Conservation (phyloP, 2,113 vertebrate species). For the Pseudopipra pipra region DNA sequence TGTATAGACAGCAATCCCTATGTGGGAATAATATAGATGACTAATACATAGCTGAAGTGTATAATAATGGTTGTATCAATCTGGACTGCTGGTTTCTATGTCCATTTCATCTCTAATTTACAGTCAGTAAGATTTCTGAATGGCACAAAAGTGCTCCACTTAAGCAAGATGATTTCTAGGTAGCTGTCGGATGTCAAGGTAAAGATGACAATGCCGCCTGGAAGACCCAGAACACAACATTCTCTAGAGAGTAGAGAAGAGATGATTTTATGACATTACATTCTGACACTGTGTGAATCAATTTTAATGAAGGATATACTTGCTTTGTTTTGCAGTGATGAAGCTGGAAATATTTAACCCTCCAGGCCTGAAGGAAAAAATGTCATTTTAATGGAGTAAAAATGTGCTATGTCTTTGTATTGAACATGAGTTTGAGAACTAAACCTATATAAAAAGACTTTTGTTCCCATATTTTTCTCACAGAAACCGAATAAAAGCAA, state of each 20-base stretch:
- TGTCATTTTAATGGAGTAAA: background rate
- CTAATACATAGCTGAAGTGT: background rate
- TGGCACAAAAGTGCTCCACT: background rate
- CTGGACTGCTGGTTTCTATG: background rate
- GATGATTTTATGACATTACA: slow-evolving; percentile 35
- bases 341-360: slow-evolving; percentile 19
- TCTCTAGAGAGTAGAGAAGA: slow-evolving; percentile 28
- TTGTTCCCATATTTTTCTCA: background rate
- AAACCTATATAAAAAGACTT: background rate
- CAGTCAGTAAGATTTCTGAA: slow-evolving; percentile 5
- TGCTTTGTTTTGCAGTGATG: slow-evolving; percentile 13
- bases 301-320: slow-evolving; percentile 40
- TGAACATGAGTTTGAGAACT: background rate
- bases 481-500: background rate
- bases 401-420: background rate
- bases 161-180: background rate
- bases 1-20: background rate
- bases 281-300: slow-evolving; percentile 31
- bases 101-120: slow-evolving; percentile 12
- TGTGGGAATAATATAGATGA: background rate
- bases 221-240: slow-evolving; percentile 5
- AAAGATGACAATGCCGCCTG: background rate
- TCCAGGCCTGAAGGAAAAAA: background rate
- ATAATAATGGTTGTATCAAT: background rate
- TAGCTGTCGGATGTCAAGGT: background rate